These are phyloP conservation scores for Trichoplusia ni DNA, from an alignment of 1,140 invertebrate species.

Conservation along the genomic window DNA sequence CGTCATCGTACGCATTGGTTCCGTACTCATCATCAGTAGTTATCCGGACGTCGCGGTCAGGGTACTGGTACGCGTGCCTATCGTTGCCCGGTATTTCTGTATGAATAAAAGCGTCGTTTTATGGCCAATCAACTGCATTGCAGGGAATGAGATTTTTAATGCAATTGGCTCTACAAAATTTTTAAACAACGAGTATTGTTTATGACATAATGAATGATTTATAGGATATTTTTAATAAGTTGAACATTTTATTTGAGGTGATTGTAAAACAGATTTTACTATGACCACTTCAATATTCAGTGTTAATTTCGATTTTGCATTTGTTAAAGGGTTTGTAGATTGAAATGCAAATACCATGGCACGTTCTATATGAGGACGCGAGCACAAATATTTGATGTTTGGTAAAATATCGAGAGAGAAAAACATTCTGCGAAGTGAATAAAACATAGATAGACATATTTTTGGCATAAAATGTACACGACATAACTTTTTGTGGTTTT, in stretches of 20 bases:
- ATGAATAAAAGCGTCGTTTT: constrained; percentile 16
- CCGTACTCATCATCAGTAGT: constrained; percentile 70
- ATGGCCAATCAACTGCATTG: not conserved
- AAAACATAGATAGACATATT: too few relatives aligned
- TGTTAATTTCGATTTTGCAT: constrained; percentile 12
- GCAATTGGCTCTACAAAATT: too few relatives aligned
- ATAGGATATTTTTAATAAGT: too few relatives aligned
- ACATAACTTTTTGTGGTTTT: too few relatives aligned
- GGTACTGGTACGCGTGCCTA: constrained; percentile 70
- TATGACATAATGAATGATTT: too few relatives aligned
- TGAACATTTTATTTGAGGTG: too few relatives aligned
- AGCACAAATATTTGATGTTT: constrained; percentile 1
- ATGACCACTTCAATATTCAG: not conserved
- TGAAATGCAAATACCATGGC: constrained; percentile 5
- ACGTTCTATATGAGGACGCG: not conserved
- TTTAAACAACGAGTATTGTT: too few relatives aligned
- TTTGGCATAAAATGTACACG: too few relatives aligned
- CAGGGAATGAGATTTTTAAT: too few relatives aligned
- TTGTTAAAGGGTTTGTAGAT: constrained; percentile 7
- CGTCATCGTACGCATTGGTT: constrained; percentile 68
- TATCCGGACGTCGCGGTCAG: constrained; percentile 65
- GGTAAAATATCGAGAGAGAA: too few relatives aligned
- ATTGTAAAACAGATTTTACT: too few relatives aligned
- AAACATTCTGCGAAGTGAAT: too few relatives aligned
- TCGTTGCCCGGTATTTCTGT: constrained; percentile 76